Percentiles rank a stretch among this genome's conserved stretches.
These are phyloP conservation scores for Ariolimax columbianus DNA, from an alignment of 2,888 invertebrate genomes.

Conservation along the genomic window DNA sequence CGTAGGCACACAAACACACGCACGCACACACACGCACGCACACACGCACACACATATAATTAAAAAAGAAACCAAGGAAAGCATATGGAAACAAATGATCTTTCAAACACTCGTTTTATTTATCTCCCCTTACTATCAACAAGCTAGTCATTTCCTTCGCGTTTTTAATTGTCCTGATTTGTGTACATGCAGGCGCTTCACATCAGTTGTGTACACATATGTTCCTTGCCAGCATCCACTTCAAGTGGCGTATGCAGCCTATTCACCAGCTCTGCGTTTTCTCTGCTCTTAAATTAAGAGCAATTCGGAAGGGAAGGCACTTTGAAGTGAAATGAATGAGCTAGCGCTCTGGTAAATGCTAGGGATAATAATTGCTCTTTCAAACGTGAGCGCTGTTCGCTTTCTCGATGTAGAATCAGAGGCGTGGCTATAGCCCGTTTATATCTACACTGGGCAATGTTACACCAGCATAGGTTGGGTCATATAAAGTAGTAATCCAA, in stretches of 20 bases:
- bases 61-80: too few species aligned
- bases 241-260: background rate
- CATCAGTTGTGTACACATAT: background rate
- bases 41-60: too few species aligned
- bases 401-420: too few species aligned
- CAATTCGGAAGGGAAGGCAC: slow-evolving; percentile 17
- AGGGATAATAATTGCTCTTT: background rate
- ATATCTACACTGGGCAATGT: too few species aligned
- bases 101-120: background rate
- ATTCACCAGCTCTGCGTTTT: background rate
- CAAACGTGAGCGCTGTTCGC: too few species aligned
- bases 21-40: too few species aligned
- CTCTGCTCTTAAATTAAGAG: slow-evolving; percentile 36
- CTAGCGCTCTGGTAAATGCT: background rate
- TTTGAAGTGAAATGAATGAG: slow-evolving; percentile 33
- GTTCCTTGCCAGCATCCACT: background rate
- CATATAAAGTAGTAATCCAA: too few species aligned
- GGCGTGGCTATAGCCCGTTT: too few species aligned
- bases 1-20: too few species aligned
- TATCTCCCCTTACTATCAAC: background rate
- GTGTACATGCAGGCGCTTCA: background rate
- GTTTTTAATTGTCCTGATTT: background rate
- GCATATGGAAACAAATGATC: too few species aligned
- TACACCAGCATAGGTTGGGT: too few species aligned
- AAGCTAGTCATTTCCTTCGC: background rate